These are phyloP conservation scores for Phrynosoma blainvillii DNA, from an alignment of 2,113 vertebrate genomes.

Conservation along the genomic window DNA sequence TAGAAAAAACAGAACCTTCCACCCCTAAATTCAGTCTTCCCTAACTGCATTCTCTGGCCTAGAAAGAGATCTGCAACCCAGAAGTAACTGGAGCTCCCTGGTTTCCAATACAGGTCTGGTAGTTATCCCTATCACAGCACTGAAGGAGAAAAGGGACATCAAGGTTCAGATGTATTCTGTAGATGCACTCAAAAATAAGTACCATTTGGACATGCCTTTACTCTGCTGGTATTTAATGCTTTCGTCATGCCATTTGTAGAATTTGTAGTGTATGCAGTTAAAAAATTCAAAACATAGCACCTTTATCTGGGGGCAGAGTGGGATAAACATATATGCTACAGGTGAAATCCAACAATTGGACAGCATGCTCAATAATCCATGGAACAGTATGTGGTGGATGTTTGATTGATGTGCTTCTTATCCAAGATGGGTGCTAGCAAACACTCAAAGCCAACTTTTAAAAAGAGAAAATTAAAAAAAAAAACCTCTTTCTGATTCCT, in stretches of 20 bases:
- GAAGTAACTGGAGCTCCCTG: neutral
- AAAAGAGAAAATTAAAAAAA: no score
- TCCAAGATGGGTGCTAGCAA: neutral
- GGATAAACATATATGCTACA: neutral
- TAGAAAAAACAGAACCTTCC: neutral
- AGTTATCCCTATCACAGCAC: neutral
- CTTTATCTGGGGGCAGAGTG: neutral
- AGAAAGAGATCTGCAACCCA: neutral
- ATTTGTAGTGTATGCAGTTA: constrained; percentile 13
- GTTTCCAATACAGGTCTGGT: neutral
- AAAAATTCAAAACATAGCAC: constrained; percentile 25
- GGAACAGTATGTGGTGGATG: neutral
- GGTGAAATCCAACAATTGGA: neutral
- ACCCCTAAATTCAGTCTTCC: neutral
- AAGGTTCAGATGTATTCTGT: neutral
- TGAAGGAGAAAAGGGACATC: neutral
- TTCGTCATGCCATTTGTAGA: neutral
- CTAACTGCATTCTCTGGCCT: neutral
- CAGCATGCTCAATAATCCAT: neutral
- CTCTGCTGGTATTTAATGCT: constrained; percentile 21
- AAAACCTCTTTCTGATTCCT: neutral
- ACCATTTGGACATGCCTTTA: constrained; percentile 1
- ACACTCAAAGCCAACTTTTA: neutral
- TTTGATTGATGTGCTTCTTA: neutral
- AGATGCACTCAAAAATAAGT: constrained; percentile 7